These are phyloP conservation scores for Avahi laniger DNA, from an alignment of 2,797 vertebrate species.

Conservation along the genomic window DNA sequence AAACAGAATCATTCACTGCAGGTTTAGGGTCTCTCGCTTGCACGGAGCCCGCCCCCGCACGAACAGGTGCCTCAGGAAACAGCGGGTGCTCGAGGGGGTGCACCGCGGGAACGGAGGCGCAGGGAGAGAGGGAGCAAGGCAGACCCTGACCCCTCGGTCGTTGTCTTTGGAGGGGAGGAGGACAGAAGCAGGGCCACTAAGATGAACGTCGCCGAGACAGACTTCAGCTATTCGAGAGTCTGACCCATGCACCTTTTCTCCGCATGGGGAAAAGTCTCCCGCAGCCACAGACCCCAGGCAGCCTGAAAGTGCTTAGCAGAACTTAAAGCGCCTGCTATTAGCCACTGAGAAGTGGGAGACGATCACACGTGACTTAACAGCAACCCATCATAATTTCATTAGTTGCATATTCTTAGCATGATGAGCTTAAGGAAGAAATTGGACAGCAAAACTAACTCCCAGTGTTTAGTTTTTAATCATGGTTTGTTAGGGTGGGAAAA, in stretches of 20 bases:
- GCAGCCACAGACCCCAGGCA: background rate
- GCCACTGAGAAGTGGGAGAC: background rate
- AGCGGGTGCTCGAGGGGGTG: background rate
- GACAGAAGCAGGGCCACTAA: constrained; percentile 1
- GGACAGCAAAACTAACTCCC: background rate
- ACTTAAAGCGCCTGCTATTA: background rate
- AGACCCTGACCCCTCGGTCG: background rate
- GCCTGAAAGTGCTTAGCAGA: background rate
- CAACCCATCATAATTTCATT: background rate
- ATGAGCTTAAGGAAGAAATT: background rate
- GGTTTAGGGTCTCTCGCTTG: background rate
- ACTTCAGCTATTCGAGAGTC: background rate
- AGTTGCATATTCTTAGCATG: background rate
- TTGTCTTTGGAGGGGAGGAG: constrained; percentile 43
- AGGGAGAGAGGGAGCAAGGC: background rate
- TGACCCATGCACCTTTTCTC: background rate
- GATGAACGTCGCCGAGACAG: background rate
- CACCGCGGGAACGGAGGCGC: background rate
- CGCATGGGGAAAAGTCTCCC: background rate
- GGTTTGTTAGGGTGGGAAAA: background rate
- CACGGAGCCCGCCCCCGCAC: background rate
- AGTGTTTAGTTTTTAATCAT: background rate
- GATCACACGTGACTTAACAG: background rate
- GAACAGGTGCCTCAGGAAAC: background rate
- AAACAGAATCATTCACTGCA: background rate